Base-by-base conservation (phyloP, 2,113 vertebrate genomes). In the Grus americana region DNA sequence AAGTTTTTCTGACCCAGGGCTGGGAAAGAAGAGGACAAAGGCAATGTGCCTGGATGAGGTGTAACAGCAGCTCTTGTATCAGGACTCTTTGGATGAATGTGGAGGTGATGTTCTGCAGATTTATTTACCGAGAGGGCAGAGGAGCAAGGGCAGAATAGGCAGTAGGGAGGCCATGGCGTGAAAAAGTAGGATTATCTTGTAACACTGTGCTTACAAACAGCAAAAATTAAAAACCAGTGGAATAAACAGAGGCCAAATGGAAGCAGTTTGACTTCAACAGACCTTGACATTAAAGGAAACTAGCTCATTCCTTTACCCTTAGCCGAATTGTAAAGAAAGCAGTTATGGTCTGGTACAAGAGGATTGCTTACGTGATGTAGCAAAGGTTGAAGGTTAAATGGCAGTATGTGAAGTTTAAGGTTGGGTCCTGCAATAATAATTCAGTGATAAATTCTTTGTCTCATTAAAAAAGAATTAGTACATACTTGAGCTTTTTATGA, bases 61-160 rank as follows among this genome's bases (percentile, higher is more conserved):
- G 22, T 6, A 42, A 67, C 0, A 0, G n/a, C 2, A 6, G 36
- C 20, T 83, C 22, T 30, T 54, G 14, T 38, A 34, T 1, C 5
- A 3, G 2, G 10, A 36, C 7, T 29, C 70, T 65, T 21, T 83
- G 40, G 12, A 18, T 86, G n/a, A 66, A 49, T 2, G 23, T 29
- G 38, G 32, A 88, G 46, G 32, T 58, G 42, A 62, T 15, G 11
- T 57, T 67, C 47, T 71, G 23, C 30, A 92, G 49, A 22, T 79
- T 34, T 38, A 78, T 63, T 59, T 44, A 63, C 18, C 1, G 2
- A 63, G 18, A 76, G 22, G 26, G 36, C 58, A 83, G 40, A 88
- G 71, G 34, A 70, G 23, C 59, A 67, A 54, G n/a, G 20, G n/a
- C n/a, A 50, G n/a, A 67, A 42, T 2, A 62, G 27, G 40, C 46